phyloP scores from a whole-genome alignment of 1,140 invertebrate species.

The Anagrus nilaparvatae region DNA sequence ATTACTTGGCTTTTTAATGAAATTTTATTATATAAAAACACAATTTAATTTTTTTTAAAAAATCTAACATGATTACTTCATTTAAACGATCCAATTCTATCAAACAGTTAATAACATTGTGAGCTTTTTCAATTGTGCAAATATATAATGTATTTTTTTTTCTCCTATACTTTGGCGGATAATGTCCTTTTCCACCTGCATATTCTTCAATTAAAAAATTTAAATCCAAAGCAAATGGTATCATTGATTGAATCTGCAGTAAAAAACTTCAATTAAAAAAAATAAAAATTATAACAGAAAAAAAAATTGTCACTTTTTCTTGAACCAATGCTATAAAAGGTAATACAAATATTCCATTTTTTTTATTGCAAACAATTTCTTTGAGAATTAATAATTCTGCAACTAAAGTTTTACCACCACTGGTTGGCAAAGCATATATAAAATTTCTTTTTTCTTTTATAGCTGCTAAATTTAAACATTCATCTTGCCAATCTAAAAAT shows the following conservation, averaged over 20 bases:
- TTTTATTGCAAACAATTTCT: constrained; percentile 68
- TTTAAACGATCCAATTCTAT: constrained; percentile 64
- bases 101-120: constrained; percentile 75
- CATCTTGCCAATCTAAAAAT: constrained; percentile 90
- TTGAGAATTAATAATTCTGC: constrained; percentile 88
- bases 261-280: constrained; percentile 8
- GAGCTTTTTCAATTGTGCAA: constrained; percentile 90
- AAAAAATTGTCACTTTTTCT: constrained; percentile 83
- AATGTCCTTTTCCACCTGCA: constrained; percentile 76
- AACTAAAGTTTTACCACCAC: constrained; percentile 91
- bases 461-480: constrained; percentile 71
- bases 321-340: constrained; percentile 95
- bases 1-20: too few species aligned
- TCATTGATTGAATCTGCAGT: constrained; percentile 63
- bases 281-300: too few species aligned
- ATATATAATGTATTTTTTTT: constrained; percentile 75
- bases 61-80: too few species aligned
- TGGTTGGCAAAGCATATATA: constrained; percentile 88
- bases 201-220: constrained; percentile 92
- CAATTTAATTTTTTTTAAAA: too few species aligned
- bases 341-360: constrained; percentile 81
- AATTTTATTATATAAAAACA: constrained; percentile 6
- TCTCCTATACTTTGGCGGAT: constrained; percentile 73
- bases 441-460: constrained; percentile 65
- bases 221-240: constrained; percentile 75